Conservation (phyloP, 2,888 invertebrate genomes). For the Seira sanloemensis region DNA sequence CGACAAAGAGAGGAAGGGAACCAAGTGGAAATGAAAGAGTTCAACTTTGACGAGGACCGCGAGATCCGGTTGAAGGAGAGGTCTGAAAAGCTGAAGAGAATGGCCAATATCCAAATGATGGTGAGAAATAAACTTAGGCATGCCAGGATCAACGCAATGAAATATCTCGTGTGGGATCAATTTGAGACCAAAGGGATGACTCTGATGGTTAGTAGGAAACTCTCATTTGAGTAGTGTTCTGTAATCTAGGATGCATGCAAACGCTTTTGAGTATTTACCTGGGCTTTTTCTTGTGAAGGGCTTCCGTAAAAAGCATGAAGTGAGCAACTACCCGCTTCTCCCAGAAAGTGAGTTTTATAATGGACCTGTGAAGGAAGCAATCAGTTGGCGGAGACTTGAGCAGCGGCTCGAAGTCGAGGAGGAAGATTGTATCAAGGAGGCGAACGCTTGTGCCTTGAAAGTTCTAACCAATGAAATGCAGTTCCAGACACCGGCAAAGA, state of each 20-base stretch:
- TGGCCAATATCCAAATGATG: conserved; percentile 58
- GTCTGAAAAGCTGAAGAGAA: conserved; percentile 52
- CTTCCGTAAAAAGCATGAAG: conserved; percentile 60
- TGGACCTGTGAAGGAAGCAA: conserved; percentile 33
- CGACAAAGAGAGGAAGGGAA: conserved; percentile 44
- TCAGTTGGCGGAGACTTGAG: conserved; percentile 56
- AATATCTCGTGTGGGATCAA: conserved; percentile 66
- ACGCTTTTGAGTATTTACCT: too few species aligned
- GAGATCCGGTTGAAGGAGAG: conserved; percentile 62
- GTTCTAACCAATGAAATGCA: conserved; percentile 57
- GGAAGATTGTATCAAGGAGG: conserved; percentile 17
- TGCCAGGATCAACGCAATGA: conserved; percentile 63
- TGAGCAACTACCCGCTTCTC: conserved; percentile 65
- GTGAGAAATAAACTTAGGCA: conserved; percentile 66
- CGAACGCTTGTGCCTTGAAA: conserved; percentile 29
- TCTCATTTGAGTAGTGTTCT: not conserved
- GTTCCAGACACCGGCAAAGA: conserved; percentile 27
- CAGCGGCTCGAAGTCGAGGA: conserved; percentile 42
- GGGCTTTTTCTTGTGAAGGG: conserved; percentile 42
- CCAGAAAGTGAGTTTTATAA: conserved; percentile 28
- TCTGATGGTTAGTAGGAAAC: conserved; percentile 54
- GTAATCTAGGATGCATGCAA: too few species aligned
- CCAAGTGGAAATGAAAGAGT: conserved; percentile 58
- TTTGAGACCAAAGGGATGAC: conserved; percentile 67
- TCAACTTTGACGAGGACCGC: conserved; percentile 68